Percentiles rank a stretch among this genome's conserved stretches.
These are phyloP conservation scores for Noctua janthina DNA, from an alignment of 2,888 invertebrate species.

Conservation along the genomic window DNA sequence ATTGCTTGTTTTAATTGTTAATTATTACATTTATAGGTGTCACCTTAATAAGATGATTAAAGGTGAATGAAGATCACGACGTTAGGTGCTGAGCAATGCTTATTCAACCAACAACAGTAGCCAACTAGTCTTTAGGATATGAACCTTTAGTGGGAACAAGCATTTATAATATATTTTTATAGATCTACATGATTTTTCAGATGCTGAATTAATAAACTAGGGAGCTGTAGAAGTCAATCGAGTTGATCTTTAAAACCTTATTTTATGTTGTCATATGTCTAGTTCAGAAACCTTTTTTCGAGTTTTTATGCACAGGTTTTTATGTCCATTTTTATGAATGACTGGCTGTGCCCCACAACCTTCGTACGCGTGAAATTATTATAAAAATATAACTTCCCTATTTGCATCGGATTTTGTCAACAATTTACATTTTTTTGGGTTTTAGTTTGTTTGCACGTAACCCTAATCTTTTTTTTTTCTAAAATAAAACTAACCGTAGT, in stretches of 20 bases:
- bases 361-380: no score
- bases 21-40: slow-evolving; percentile 20
- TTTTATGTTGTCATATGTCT: neutral
- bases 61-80: neutral
- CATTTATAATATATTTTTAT: neutral
- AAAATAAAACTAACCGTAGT: no score
- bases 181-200: neutral
- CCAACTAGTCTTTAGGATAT: neutral
- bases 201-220: neutral
- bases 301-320: neutral
- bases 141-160: neutral
- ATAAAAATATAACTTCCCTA: no score
- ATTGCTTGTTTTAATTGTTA: slow-evolving; percentile 18
- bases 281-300: neutral
- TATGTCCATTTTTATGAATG: neutral
- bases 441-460: no score
- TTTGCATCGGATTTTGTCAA: no score
- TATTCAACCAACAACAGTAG: no score
- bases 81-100: neutral
- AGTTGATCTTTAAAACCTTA: neutral
- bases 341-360: no score
- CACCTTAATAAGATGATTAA: neutral
- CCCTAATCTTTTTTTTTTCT: no score
- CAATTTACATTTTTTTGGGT: no score
- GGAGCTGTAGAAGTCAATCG: neutral